Conservation (phyloP, 2,797 vertebrate species). For the Sebastes minor region DNA sequence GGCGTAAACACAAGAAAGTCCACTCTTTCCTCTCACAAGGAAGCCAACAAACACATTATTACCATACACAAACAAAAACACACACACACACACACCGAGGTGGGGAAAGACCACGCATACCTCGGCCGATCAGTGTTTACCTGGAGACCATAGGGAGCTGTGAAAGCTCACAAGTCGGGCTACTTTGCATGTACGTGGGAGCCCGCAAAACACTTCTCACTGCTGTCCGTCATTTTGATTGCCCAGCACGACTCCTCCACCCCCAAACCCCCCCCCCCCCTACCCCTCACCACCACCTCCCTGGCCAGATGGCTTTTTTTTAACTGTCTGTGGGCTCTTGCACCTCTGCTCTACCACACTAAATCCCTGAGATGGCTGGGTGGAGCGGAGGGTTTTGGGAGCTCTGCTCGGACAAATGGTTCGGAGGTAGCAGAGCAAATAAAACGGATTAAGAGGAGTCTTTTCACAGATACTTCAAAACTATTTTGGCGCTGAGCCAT, state of each 20-base stretch:
- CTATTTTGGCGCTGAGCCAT: slow-evolving; percentile 77
- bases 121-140: slow-evolving; percentile 79
- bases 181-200: slow-evolving; percentile 98
- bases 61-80: slow-evolving; percentile 73
- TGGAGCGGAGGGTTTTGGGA: slow-evolving; percentile 65
- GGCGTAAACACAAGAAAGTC: slow-evolving; percentile 56
- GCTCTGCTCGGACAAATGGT: slow-evolving; percentile 94
- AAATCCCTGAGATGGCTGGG: slow-evolving; percentile 85
- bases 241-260: slow-evolving; percentile 91
- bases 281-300: slow-evolving; percentile 12
- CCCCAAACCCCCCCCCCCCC: slow-evolving; percentile 66
- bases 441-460: slow-evolving; percentile 94
- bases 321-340: slow-evolving; percentile 94
- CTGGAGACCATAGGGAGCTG: slow-evolving; percentile 88
- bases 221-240: slow-evolving; percentile 97
- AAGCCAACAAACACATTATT: slow-evolving; percentile 72
- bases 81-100: slow-evolving; percentile 71
- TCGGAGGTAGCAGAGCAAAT: slow-evolving; percentile 94
- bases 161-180: slow-evolving; percentile 91
- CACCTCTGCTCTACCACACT: slow-evolving; percentile 96
- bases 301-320: slow-evolving; percentile 95
- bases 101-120: slow-evolving; percentile 69
- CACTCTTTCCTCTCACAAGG: slow-evolving; percentile 46
- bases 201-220: slow-evolving; percentile 96
- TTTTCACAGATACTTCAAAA: slow-evolving; percentile 87